Conservation (phyloP, 1,140 invertebrate species). For the Halictus rubicundus region DNA sequence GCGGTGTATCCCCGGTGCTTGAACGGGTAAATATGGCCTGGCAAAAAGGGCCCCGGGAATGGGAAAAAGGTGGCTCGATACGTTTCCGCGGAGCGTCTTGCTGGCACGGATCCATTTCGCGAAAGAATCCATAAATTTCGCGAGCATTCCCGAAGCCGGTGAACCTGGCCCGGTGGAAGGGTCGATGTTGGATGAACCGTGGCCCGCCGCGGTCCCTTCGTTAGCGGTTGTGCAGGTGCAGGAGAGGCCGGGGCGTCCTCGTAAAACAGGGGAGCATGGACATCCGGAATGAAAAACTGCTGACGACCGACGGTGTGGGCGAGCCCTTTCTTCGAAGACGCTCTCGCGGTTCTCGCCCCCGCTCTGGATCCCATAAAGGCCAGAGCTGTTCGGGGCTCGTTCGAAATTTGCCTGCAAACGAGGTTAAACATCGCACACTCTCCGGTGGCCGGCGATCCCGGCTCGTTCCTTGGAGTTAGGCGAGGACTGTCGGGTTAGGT, state of each 20-base stretch:
- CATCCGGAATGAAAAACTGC: slow-evolving; percentile 6
- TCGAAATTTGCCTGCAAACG: slow-evolving; percentile 63
- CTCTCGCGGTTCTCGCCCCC: slow-evolving; percentile 1
- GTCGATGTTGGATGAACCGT: no score
- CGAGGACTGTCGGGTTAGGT: background rate
- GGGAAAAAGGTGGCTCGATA: background rate
- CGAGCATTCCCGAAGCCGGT: background rate
- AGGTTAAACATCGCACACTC: slow-evolving; percentile 37
- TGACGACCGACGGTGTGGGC: background rate
- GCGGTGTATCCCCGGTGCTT: background rate
- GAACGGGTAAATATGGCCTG: background rate
- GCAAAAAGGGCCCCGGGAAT: background rate
- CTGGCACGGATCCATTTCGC: background rate
- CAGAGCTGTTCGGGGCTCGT: slow-evolving; percentile 33
- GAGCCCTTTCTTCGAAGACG: background rate
- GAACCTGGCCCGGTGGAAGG: background rate
- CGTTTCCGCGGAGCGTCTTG: background rate
- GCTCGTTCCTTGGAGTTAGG: slow-evolving; percentile 42
- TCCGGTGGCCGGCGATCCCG: background rate
- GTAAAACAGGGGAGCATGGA: background rate
- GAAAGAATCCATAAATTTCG: slow-evolving; percentile 6
- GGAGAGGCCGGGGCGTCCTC: background rate
- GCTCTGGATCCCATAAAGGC: slow-evolving; percentile 44
- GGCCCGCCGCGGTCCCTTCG: background rate
- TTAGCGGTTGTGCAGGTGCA: slow-evolving; percentile 36